Percentiles rank a stretch among this genome's conserved stretches.
Evolutionary conservation across 2,888 invertebrate species (phyloP).

Genomic region (Tillus elongatus): DNA sequence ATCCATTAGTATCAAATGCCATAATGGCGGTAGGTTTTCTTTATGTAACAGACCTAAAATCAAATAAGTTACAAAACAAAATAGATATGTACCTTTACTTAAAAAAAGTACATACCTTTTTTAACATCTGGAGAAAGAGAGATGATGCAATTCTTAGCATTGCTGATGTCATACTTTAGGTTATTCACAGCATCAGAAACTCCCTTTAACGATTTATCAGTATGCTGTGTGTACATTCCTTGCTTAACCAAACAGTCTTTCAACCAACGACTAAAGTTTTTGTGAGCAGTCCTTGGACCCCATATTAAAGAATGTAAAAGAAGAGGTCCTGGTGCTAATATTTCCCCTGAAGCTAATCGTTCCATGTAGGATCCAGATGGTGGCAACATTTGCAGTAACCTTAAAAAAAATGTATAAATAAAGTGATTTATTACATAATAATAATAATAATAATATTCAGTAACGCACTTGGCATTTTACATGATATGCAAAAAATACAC

Average conservation of each 20-base stretch:
- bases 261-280: slow-evolving; percentile 79
- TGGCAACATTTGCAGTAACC: slow-evolving; percentile 74
- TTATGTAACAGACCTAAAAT: slow-evolving; percentile 33
- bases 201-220: slow-evolving; percentile 61
- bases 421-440: background rate
- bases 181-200: slow-evolving; percentile 63
- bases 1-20: slow-evolving; percentile 67
- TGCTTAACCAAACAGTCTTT: slow-evolving; percentile 87
- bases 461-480: no score
- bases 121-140: slow-evolving; percentile 45
- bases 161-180: slow-evolving; percentile 50
- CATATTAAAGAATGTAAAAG: slow-evolving; percentile 79
- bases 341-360: slow-evolving; percentile 58
- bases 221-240: slow-evolving; percentile 76
- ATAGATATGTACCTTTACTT: background rate
- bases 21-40: slow-evolving; percentile 55
- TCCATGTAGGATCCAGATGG: slow-evolving; percentile 85
- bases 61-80: slow-evolving; percentile 1
- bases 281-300: slow-evolving; percentile 79
- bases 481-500: no score
- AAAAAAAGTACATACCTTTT: slow-evolving; percentile 26
- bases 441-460: background rate
- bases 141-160: slow-evolving; percentile 54
- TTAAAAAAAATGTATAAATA: no score
- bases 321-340: slow-evolving; percentile 57